Conservation (phyloP, 23 tunicate genomes). For the Clavelina lepadiformis region DNA sequence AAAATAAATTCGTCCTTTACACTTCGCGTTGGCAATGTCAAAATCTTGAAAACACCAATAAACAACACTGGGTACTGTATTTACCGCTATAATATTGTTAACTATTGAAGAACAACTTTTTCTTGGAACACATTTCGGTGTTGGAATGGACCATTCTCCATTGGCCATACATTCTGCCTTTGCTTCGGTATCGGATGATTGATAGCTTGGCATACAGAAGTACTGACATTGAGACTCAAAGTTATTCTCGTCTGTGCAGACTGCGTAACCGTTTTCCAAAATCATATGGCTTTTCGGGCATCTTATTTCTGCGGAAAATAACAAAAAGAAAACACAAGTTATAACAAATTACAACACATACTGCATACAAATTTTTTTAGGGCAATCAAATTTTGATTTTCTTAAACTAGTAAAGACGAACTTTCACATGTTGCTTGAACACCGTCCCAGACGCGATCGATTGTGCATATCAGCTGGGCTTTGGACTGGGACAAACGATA, state of each 20-base stretch:
- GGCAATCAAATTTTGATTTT: not conserved
- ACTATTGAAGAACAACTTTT: conserved; percentile 49
- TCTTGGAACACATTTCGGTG: conserved; percentile 22
- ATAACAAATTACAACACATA: not conserved
- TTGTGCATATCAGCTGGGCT: too few species aligned
- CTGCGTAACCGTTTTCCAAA: conserved; percentile 34
- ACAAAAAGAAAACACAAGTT: not conserved
- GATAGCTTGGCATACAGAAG: conserved; percentile 39
- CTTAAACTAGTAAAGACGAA: too few species aligned
- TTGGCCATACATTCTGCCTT: conserved; percentile 25
- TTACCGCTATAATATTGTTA: not conserved
- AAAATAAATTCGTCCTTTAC: too few species aligned
- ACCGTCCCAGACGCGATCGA: too few species aligned
- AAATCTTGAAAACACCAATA: not conserved
- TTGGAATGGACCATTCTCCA: conserved; percentile 28
- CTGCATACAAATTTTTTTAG: not conserved
- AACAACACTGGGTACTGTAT: not conserved
- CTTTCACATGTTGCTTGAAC: too few species aligned
- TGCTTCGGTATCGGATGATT: conserved; percentile 2
- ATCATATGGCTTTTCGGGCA: conserved; percentile 27
- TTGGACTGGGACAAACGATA: too few species aligned
- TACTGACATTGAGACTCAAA: conserved; percentile 56
- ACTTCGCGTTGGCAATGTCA: too few species aligned
- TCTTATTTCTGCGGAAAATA: conserved; percentile 5
- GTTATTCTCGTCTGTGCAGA: conserved; percentile 31